Evolutionary conservation across 2,113 vertebrate genomes (phyloP).

Genomic region (Astur gentilis): DNA sequence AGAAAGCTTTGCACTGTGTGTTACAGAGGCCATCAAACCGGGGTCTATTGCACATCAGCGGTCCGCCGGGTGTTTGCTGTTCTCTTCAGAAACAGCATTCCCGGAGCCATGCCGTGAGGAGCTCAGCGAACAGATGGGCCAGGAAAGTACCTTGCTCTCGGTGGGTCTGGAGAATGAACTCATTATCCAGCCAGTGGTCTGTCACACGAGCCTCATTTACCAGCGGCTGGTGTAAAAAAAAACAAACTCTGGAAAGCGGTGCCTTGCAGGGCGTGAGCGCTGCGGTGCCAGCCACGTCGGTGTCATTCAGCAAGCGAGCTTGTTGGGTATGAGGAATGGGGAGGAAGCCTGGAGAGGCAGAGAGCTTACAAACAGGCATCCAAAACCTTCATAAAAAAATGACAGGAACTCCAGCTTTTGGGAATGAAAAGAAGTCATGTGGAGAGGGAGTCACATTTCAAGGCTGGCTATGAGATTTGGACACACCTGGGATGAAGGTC

Average conservation of each 20-base stretch:
- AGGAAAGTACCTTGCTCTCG: not conserved
- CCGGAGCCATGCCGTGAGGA: not conserved
- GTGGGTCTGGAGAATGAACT: constrained; percentile 21
- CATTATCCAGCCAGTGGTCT: constrained; percentile 31
- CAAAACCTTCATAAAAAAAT: not conserved
- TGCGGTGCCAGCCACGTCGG: accelerated
- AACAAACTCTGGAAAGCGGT: not conserved
- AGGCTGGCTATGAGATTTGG: not conserved
- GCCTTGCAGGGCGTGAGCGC: not conserved
- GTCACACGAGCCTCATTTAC: not conserved
- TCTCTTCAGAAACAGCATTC: not conserved
- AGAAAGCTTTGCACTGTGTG: not conserved
- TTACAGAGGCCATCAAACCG: not conserved
- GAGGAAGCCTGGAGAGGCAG: not conserved
- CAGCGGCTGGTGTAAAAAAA: not conserved
- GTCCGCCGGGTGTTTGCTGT: not conserved
- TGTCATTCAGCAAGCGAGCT: not conserved
- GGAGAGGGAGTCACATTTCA: not conserved
- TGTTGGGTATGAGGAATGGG: not conserved
- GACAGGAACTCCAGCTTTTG: not conserved
- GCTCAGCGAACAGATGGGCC: not conserved
- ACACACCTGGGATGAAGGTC: not conserved
- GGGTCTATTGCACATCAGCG: not conserved
- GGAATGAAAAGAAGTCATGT: accelerated
- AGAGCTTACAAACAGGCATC: not conserved